phyloP scores from a whole-genome alignment of 2,797 vertebrate genomes.

The Loris lydekkerianus region DNA sequence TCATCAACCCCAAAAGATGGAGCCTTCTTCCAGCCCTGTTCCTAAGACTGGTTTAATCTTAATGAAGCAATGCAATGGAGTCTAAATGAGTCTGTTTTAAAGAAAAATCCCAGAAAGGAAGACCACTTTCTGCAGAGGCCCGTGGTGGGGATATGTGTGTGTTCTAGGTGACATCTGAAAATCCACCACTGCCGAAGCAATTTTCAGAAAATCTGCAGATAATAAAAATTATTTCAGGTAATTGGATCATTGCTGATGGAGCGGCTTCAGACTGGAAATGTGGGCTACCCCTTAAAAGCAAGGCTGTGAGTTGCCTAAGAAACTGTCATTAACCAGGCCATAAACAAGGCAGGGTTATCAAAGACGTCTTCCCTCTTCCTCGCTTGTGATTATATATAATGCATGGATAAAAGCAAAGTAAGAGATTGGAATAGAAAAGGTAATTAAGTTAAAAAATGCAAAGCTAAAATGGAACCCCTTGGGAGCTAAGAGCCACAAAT shows the following conservation, averaged over 20 bases:
- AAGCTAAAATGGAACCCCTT: neutral
- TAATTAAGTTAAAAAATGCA: conserved; percentile 39
- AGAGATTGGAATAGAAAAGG: neutral
- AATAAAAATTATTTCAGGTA: conserved; percentile 29
- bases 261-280: neutral
- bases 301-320: neutral
- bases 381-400: neutral
- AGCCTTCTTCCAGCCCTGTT: neutral
- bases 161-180: neutral
- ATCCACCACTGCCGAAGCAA: neutral
- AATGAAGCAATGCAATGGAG: neutral
- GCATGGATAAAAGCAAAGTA: neutral
- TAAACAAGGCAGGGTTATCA: neutral
- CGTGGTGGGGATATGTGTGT: neutral
- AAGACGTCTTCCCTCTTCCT: neutral
- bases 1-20: neutral
- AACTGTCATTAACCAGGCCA: neutral
- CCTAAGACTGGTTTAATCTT: neutral
- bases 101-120: neutral
- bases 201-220: conserved; percentile 3
- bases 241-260: neutral
- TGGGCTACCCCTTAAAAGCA: neutral
- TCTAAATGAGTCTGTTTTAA: neutral
- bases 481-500: neutral
- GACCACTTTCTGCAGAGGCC: neutral